These are phyloP conservation scores for Asbolus verrucosus DNA, from an alignment of 1,140 invertebrate genomes.

Conservation along the genomic window DNA sequence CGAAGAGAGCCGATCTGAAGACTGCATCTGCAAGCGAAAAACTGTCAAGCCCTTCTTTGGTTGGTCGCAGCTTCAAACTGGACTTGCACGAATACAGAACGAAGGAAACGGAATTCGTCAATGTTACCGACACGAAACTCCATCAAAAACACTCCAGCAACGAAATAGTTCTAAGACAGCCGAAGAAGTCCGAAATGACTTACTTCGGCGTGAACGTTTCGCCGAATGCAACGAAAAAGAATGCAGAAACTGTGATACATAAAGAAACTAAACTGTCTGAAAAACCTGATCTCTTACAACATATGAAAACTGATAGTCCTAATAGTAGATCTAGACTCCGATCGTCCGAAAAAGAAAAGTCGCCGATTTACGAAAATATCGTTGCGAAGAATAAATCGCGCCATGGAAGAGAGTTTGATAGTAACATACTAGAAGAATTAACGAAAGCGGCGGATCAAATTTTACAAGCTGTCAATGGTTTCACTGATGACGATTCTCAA, in stretches of 20 bases:
- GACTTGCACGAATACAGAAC: constrained; percentile 12
- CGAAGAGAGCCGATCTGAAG: constrained; percentile 45
- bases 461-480: constrained; percentile 68
- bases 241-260: constrained; percentile 51
- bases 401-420: constrained; percentile 59
- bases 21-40: constrained; percentile 47
- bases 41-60: constrained; percentile 60
- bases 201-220: constrained; percentile 61
- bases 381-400: constrained; percentile 43
- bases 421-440: constrained; percentile 67
- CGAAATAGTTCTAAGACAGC: constrained; percentile 60
- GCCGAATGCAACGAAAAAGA: constrained; percentile 49
- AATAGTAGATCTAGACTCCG: constrained; percentile 39
- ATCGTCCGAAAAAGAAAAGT: constrained; percentile 28
- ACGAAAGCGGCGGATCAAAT: constrained; percentile 70
- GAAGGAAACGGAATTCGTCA: constrained; percentile 44
- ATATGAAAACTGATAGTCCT: constrained; percentile 50
- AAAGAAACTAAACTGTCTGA: constrained; percentile 53
- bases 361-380: constrained; percentile 63
- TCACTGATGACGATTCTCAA: constrained; percentile 66
- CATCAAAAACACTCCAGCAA: constrained; percentile 48
- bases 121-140: constrained; percentile 48
- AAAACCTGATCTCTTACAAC: constrained; percentile 60
- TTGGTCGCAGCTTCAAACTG: constrained; percentile 53
- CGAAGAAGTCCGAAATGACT: constrained; percentile 63